Evolutionary conservation across 1,140 invertebrate species (phyloP).

Genomic region (Pteromalus puparum): DNA sequence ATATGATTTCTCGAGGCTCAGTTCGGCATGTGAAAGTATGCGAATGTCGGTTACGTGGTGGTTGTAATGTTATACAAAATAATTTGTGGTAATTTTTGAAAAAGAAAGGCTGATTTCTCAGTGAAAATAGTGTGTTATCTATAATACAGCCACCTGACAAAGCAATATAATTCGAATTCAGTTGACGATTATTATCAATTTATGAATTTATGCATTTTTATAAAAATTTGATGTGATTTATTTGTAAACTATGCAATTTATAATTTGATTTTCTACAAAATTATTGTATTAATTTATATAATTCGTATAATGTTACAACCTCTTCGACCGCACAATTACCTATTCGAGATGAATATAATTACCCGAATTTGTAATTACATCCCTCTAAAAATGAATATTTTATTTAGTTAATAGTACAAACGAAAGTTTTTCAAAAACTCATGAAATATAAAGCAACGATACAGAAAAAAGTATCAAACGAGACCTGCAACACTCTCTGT

Average conservation of each 20-base stretch:
- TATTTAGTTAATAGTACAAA: conserved; percentile 19
- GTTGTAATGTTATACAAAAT: neutral
- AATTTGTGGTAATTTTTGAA: neutral
- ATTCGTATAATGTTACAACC: neutral
- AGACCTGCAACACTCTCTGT: conserved; percentile 47
- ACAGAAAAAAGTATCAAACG: conserved; percentile 23
- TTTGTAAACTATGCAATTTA: neutral
- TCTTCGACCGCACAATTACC: neutral
- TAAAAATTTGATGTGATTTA: neutral
- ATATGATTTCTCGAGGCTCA: neutral
- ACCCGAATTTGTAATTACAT: neutral
- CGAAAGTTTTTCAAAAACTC: conserved; percentile 51
- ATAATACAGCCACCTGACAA: conserved; percentile 21
- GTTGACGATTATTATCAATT: too few species aligned
- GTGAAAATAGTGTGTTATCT: conserved; percentile 4
- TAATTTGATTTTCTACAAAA: neutral
- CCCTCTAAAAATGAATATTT: neutral
- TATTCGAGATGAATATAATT: neutral
- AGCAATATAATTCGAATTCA: conserved; percentile 10
- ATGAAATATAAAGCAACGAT: conserved; percentile 13
- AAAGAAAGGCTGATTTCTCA: neutral
- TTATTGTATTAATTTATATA: neutral
- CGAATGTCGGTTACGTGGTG: neutral
- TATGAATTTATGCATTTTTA: too few species aligned
- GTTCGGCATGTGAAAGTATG: neutral